phyloP scores from a whole-genome alignment of 2,888 invertebrate species.

The Coenonympha glycerion region DNA sequence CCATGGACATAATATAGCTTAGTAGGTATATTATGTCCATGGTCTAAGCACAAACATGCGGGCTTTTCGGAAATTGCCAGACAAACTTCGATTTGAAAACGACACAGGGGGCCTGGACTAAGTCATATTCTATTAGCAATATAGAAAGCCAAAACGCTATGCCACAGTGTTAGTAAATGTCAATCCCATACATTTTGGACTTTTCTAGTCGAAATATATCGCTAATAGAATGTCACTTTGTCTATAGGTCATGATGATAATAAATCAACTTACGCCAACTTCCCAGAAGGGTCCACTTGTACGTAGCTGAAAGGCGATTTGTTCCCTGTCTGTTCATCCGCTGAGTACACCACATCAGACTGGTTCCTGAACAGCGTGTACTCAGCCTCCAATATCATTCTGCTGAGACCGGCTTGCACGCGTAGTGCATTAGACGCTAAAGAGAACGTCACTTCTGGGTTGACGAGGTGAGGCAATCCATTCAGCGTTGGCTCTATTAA shows the following conservation, averaged over 20 bases:
- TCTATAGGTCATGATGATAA: not conserved
- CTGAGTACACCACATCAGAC: slow-evolving; percentile 35
- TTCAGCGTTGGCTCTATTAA: slow-evolving; percentile 38
- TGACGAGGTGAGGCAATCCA: slow-evolving; percentile 36
- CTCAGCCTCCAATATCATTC: slow-evolving; percentile 43
- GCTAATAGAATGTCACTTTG: no score
- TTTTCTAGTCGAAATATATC: no score
- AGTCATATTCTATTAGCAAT: no score
- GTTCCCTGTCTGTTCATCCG: slow-evolving; percentile 28
- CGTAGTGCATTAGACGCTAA: slow-evolving; percentile 43
- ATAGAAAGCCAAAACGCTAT: no score
- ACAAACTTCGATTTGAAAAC: no score
- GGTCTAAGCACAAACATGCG: no score
- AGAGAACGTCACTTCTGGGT: slow-evolving; percentile 39
- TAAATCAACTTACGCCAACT: slow-evolving; percentile 45
- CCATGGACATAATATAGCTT: no score
- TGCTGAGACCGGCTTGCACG: slow-evolving; percentile 39
- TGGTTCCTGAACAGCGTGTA: slow-evolving; percentile 47
- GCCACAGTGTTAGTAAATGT: no score
- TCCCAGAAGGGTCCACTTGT: slow-evolving; percentile 41
- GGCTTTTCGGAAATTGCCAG: no score
- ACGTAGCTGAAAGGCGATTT: slow-evolving; percentile 51
- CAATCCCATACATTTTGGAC: no score
- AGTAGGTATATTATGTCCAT: no score
- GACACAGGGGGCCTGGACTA: no score